Percentiles rank a stretch among this genome's conserved stretches.
Conservation (phyloP, 2,888 invertebrate species). For the Harpagoxenus sublaevis region DNA sequence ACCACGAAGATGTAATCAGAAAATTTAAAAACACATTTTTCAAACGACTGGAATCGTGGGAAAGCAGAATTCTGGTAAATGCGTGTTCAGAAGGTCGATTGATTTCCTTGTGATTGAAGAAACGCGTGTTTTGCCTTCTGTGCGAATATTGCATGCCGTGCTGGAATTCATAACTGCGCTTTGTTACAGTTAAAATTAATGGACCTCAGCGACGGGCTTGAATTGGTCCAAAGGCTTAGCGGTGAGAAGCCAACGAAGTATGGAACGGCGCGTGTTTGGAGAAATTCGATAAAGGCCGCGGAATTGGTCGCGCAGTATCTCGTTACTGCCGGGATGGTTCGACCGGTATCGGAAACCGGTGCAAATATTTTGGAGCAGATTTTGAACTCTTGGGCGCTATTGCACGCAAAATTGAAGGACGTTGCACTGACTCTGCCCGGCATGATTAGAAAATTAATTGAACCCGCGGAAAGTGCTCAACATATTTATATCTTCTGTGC, state of each 20-base stretch:
- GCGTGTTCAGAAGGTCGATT: not conserved
- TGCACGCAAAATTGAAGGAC: constrained; percentile 84
- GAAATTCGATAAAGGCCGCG: constrained; percentile 87
- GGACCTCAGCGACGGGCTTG: constrained; percentile 87
- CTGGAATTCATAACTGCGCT: constrained; percentile 33
- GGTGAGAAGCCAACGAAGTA: constrained; percentile 85
- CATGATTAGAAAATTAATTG: constrained; percentile 86
- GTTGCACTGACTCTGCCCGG: constrained; percentile 82
- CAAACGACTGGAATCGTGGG: not conserved
- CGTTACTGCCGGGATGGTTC: constrained; percentile 88
- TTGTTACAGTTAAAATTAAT: constrained; percentile 87
- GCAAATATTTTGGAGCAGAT: constrained; percentile 83
- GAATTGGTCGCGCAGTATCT: constrained; percentile 88
- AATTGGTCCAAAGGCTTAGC: constrained; percentile 87
- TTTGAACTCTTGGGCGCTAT: constrained; percentile 83
- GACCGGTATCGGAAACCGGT: constrained; percentile 85
- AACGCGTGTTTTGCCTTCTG: not conserved
- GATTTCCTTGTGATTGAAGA: not conserved
- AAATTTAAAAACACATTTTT: not conserved
- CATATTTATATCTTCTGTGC: constrained; percentile 91
- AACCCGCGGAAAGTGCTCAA: constrained; percentile 89
- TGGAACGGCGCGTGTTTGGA: constrained; percentile 88
- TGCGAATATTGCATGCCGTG: not conserved
- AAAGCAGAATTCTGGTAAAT: not conserved
- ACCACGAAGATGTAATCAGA: too few relatives aligned